Conservation (phyloP, 1,140 invertebrate genomes). For the Drosophila parvula region DNA sequence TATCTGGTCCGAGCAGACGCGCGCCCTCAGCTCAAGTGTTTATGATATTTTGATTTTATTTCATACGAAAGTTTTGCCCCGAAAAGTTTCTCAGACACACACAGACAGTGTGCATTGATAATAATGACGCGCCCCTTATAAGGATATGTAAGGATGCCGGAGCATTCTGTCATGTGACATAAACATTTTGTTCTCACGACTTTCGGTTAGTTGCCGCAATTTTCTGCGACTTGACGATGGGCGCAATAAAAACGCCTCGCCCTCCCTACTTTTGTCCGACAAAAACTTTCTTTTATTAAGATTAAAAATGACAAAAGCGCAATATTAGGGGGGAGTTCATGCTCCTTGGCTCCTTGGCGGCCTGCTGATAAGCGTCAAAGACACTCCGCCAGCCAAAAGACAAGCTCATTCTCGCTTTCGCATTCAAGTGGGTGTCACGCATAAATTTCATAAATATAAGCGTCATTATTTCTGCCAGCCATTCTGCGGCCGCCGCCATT, state of each 20-base stretch:
- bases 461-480: slow-evolving; percentile 75
- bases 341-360: slow-evolving; percentile 38
- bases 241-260: slow-evolving; percentile 65
- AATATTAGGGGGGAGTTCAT: slow-evolving; percentile 44
- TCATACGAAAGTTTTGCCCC: slow-evolving; percentile 46
- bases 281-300: slow-evolving; percentile 77
- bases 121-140: slow-evolving; percentile 47
- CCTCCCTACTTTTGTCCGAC: slow-evolving; percentile 38
- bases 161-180: slow-evolving; percentile 58
- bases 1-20: slow-evolving; percentile 39
- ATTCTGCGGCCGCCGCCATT: slow-evolving; percentile 71
- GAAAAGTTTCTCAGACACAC: slow-evolving; percentile 29
- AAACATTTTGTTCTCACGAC: slow-evolving; percentile 54
- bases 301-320: slow-evolving; percentile 78
- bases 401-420: slow-evolving; percentile 50
- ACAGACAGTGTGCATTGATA: slow-evolving; percentile 54
- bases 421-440: slow-evolving; percentile 78
- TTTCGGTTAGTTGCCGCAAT: slow-evolving; percentile 44
- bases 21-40: slow-evolving; percentile 61
- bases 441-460: slow-evolving; percentile 83
- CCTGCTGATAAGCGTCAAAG: slow-evolving; percentile 72
- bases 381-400: slow-evolving; percentile 26
- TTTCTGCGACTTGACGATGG: slow-evolving; percentile 10
- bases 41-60: slow-evolving; percentile 81
- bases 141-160: slow-evolving; percentile 3